Conservation (phyloP, 2,797 vertebrate genomes). For the Columba guinea region DNA sequence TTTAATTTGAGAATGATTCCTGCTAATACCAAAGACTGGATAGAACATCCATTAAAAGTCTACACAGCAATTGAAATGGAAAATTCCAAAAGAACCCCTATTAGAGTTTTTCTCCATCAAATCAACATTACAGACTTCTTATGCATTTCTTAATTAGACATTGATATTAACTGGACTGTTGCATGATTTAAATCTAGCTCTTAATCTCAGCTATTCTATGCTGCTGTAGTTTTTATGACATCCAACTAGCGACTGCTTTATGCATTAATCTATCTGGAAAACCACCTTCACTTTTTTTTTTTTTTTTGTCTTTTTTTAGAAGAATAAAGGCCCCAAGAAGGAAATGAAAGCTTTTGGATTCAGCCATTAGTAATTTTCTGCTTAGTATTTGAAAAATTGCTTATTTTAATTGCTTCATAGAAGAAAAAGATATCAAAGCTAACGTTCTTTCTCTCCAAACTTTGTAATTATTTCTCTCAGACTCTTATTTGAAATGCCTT, state of each 20-base stretch:
- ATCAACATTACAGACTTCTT: constrained; percentile 74
- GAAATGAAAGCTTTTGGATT: constrained; percentile 74
- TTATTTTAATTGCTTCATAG: constrained; percentile 74
- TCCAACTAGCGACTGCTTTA: constrained; percentile 60
- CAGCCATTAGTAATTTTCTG: constrained; percentile 73
- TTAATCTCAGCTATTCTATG: constrained; percentile 72
- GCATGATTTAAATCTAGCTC: constrained; percentile 71
- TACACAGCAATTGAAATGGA: constrained; percentile 54
- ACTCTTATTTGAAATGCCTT: constrained; percentile 73
- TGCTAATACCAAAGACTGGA: constrained; percentile 34
- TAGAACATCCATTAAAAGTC: constrained; percentile 60
- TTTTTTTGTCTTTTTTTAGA: constrained; percentile 67
- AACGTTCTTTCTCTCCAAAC: constrained; percentile 73
- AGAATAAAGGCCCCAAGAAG: constrained; percentile 68
- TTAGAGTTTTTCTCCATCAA: constrained; percentile 70
- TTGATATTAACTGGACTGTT: constrained; percentile 71
- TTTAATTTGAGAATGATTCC: constrained; percentile 60
- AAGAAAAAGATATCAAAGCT: constrained; percentile 77
- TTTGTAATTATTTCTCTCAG: constrained; percentile 77
- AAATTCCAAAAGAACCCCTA: constrained; percentile 69
- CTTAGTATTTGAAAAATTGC: constrained; percentile 75
- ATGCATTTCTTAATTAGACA: constrained; percentile 74
- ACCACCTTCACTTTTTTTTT: constrained; percentile 65
- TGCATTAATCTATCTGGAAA: constrained; percentile 71
- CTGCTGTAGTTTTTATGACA: constrained; percentile 73